Base-by-base conservation (phyloP, 2,888 invertebrate genomes). In the Gonocerus acuteangulatus region DNA sequence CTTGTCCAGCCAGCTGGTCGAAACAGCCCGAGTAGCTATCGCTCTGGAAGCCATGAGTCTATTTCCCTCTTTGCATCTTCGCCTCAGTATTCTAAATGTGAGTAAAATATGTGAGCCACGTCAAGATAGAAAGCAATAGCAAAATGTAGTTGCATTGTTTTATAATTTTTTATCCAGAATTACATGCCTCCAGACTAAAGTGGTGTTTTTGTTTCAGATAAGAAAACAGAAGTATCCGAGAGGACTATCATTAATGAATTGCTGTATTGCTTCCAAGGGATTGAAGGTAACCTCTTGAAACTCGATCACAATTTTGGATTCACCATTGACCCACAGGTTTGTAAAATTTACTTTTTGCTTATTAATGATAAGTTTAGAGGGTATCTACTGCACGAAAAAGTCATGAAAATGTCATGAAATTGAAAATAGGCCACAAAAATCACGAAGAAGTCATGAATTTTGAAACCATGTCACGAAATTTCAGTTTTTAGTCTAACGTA, bases 231-330 rank as follows among this genome's bases (percentile, higher is more conserved):
- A n/a, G 57, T 57, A 6, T 52, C 63, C 9, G 63, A 60, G 34
- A 36, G 47, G 34, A 47, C 54, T 18, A 71, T 84, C 62, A 83
- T 89, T 1, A 83, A 86, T 70, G 92, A 91, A 70, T 81, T 92
- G 11, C 82, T 95, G 51, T 87, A 88, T 70, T 84, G 87, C 1
- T 87, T 95, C 66, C 91, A 93, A 72, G 95, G 95, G 2, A 89
- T 95, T 62, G 86, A 89, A 70, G 86, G 91, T 18, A 85, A 84
- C 69, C 80, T 84, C 69, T 76, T 89, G 19, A 66, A 63, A 27
- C 42, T 58, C 48, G 67, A 68, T 52, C 52, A 80, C 1, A 78
- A 79, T 64, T 81, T 81, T 47, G 83, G 81, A 16, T 84, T 83
- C 68, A 80, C 79, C 68, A 73, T 85, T 42, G 82, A 83, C 70